A percentile compares a stretch with the other conserved stretches of the same genome.
Evolutionary conservation across 53 echinoderm and acorn worm genomes (phyloP).

Genomic region (Actinopyga echinites): DNA sequence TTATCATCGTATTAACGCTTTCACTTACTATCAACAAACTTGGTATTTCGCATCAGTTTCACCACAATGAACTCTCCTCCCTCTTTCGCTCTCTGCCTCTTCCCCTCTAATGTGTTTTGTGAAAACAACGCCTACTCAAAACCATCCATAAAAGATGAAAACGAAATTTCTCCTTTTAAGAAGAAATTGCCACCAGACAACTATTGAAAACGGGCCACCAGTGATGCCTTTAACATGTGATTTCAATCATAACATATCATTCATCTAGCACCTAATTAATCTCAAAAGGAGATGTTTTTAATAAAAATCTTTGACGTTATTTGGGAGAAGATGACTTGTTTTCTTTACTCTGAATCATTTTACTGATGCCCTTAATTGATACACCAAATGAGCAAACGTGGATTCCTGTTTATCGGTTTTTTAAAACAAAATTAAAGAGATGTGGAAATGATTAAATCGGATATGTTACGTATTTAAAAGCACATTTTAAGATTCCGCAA

Average conservation of each 20-base stretch:
- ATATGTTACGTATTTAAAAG: too few relatives aligned
- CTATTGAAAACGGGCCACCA: background rate
- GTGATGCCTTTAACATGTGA: conserved; percentile 27
- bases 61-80: too few relatives aligned
- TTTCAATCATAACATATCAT: conserved; percentile 39
- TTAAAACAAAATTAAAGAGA: conserved; percentile 21
- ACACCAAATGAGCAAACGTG: conserved; percentile 10
- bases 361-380: conserved; percentile 9
- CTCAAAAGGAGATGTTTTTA: background rate
- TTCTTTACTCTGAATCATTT: background rate
- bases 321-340: background rate
- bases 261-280: conserved; percentile 35
- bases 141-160: too few relatives aligned
- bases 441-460: conserved; percentile 4
- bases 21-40: too few relatives aligned
- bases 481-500: too few relatives aligned
- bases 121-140: too few relatives aligned
- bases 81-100: too few relatives aligned
- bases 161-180: too few relatives aligned
- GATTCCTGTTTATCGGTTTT: background rate
- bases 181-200: background rate
- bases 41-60: too few relatives aligned
- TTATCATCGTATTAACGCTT: too few relatives aligned
- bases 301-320: conserved; percentile 4
- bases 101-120: too few relatives aligned